A percentile compares a stretch with the other conserved stretches of the same genome.
phyloP scores from a whole-genome alignment of 2,797 vertebrate species.

The Malacoctenus gilli region DNA sequence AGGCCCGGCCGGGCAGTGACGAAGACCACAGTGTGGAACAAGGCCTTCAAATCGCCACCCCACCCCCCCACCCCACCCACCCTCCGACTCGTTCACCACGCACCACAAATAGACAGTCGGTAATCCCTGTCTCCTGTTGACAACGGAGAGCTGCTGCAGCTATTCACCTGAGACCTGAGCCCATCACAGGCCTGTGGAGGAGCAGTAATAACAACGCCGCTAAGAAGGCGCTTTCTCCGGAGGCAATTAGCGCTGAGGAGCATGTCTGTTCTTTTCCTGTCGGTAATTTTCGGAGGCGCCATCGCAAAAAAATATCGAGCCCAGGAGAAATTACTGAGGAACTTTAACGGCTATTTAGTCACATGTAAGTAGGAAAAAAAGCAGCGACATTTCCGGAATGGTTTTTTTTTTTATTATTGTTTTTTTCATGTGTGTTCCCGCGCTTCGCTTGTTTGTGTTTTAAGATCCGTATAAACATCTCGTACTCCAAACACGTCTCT shows the following conservation, averaged over 20 bases:
- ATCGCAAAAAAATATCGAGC: constrained; percentile 54
- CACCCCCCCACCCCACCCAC: constrained; percentile 48
- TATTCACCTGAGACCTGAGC: constrained; percentile 56
- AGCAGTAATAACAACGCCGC: constrained; percentile 39
- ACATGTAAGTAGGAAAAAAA: constrained; percentile 13
- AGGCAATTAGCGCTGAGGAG: constrained; percentile 51
- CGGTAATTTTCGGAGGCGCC: constrained; percentile 42
- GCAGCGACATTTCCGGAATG: constrained; percentile 28
- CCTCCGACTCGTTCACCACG: constrained; percentile 20
- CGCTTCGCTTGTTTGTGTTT: too few relatives aligned
- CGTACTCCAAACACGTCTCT: too few relatives aligned
- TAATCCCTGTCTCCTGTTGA: constrained; percentile 47
- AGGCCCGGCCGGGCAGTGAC: constrained; percentile 51
- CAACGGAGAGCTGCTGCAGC: constrained; percentile 41
- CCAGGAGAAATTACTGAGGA: constrained; percentile 49
- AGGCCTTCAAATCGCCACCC: constrained; percentile 56
- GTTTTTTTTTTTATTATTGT: constrained; percentile 16
- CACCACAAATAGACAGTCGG: constrained; percentile 53
- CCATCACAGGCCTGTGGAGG: constrained; percentile 44
- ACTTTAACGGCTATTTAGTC: constrained; percentile 37
- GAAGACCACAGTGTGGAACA: constrained; percentile 53
- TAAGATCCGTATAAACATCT: too few relatives aligned
- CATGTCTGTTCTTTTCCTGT: constrained; percentile 38
- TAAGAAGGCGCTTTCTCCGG: constrained; percentile 39
- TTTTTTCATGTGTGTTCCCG: constrained; percentile 29